A percentile compares a stretch with the other conserved stretches of the same genome.
phyloP scores from a whole-genome alignment of 2,888 invertebrate species.

The Cybosia mesomella region DNA sequence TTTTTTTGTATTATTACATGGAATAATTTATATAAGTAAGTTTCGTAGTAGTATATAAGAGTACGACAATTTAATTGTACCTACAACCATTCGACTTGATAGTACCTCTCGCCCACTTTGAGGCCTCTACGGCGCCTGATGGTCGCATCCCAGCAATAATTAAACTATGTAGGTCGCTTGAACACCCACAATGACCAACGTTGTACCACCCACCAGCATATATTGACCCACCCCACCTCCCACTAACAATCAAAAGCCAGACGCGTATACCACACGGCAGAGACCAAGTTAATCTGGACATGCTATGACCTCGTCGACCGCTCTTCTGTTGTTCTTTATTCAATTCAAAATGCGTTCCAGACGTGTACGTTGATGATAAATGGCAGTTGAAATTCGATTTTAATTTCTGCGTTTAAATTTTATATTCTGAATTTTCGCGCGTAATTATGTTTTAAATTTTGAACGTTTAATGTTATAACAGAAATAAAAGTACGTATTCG shows the following conservation, averaged over 20 bases:
- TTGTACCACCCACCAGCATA: constrained; percentile 65
- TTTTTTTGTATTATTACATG: too few species aligned
- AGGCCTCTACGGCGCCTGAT: constrained; percentile 78
- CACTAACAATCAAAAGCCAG: constrained; percentile 61
- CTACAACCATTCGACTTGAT: constrained; percentile 52
- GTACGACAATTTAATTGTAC: constrained; percentile 27
- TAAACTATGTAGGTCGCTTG: constrained; percentile 83
- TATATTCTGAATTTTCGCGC: constrained; percentile 15
- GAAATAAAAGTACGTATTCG: not conserved
- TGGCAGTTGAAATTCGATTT: constrained; percentile 53
- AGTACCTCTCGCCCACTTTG: constrained; percentile 73
- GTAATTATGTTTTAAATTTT: constrained; percentile 21
- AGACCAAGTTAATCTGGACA: constrained; percentile 62
- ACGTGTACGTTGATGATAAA: constrained; percentile 59
- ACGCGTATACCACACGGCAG: constrained; percentile 52
- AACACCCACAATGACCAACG: constrained; percentile 78
- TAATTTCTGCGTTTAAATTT: constrained; percentile 42
- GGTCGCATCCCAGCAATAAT: constrained; percentile 83
- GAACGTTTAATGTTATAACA: not conserved
- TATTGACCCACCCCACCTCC: constrained; percentile 63
- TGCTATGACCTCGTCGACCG: constrained; percentile 69
- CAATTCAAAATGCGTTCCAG: constrained; percentile 75
- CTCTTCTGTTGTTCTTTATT: constrained; percentile 78
- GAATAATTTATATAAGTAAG: not conserved
- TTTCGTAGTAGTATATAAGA: not conserved